phyloP scores from a whole-genome alignment of 2,888 invertebrate genomes.

The Lobophora halterata region DNA sequence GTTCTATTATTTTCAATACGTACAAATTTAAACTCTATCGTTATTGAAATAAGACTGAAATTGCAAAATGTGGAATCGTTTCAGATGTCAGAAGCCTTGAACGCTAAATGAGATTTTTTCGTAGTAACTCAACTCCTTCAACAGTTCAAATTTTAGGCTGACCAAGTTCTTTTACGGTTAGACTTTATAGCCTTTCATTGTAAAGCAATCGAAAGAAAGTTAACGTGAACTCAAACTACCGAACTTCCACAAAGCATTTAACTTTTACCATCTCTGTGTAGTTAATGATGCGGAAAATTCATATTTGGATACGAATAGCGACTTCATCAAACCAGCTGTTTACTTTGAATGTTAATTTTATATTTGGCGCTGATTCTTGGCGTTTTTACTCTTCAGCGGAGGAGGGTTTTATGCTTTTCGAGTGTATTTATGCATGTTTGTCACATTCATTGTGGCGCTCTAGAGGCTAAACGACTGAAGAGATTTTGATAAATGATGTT shows the following conservation, averaged over 20 bases:
- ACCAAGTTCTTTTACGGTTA: conserved; percentile 23
- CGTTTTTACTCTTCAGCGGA: conserved; percentile 17
- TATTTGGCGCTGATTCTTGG: conserved; percentile 9
- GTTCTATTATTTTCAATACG: conserved; percentile 12
- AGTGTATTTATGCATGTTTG: too few species aligned
- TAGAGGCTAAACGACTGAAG: too few species aligned
- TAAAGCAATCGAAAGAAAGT: conserved; percentile 49
- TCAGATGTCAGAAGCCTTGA: neutral
- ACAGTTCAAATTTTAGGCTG: conserved; percentile 23
- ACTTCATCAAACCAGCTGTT: conserved; percentile 21
- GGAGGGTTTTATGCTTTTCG: too few species aligned
- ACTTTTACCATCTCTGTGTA: conserved; percentile 37
- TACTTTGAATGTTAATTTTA: conserved; percentile 15
- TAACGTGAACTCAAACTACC: conserved; percentile 35
- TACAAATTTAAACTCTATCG: conserved; percentile 4
- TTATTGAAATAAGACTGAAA: too few species aligned
- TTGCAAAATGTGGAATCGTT: too few species aligned
- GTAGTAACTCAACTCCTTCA: conserved; percentile 12
- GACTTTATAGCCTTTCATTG: conserved; percentile 34
- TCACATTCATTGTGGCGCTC: too few species aligned
- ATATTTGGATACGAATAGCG: conserved; percentile 31
- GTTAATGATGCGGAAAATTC: conserved; percentile 35
- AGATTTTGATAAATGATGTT: too few species aligned
- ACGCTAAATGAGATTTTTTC: conserved; percentile 11
- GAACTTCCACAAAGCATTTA: conserved; percentile 37